A percentile compares a stretch with the other conserved stretches of the same genome.
Conservation (phyloP, 2,113 vertebrate genomes). For the Gymnorhina tibicen region DNA sequence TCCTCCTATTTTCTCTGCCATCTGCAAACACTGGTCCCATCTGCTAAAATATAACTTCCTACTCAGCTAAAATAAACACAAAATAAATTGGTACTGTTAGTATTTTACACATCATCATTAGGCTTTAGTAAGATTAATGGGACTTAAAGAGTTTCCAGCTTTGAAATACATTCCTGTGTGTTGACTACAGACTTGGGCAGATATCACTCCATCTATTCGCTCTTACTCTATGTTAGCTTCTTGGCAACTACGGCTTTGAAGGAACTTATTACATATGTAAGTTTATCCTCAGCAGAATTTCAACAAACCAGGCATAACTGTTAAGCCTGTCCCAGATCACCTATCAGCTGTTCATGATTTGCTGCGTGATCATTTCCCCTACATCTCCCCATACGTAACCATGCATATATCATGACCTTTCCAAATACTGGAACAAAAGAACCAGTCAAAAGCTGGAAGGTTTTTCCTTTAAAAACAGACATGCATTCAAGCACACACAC, state of each 20-base stretch:
- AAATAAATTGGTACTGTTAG: neutral
- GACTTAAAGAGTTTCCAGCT: neutral
- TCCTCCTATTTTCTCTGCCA: neutral
- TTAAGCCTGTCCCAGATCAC: neutral
- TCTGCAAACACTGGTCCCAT: neutral
- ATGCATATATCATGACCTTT: neutral
- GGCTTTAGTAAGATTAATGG: slow-evolving; percentile 35
- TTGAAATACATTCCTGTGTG: neutral
- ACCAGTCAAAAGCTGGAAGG: neutral
- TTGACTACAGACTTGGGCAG: neutral
- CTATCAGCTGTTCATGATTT: neutral
- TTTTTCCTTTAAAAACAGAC: neutral
- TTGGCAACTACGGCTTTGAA: neutral
- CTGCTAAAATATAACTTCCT: slow-evolving; percentile 12
- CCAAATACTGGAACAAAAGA: neutral
- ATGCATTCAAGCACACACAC: neutral
- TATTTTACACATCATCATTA: slow-evolving; percentile 11
- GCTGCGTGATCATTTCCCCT: neutral
- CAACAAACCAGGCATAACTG: neutral
- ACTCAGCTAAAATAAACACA: slow-evolving; percentile 20
- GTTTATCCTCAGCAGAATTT: neutral
- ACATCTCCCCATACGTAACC: neutral
- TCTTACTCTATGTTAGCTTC: neutral
- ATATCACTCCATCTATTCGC: neutral
- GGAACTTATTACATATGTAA: neutral